These are phyloP conservation scores for Taenioides sp. DNA, from an alignment of 2,797 vertebrate genomes.

Conservation along the genomic window DNA sequence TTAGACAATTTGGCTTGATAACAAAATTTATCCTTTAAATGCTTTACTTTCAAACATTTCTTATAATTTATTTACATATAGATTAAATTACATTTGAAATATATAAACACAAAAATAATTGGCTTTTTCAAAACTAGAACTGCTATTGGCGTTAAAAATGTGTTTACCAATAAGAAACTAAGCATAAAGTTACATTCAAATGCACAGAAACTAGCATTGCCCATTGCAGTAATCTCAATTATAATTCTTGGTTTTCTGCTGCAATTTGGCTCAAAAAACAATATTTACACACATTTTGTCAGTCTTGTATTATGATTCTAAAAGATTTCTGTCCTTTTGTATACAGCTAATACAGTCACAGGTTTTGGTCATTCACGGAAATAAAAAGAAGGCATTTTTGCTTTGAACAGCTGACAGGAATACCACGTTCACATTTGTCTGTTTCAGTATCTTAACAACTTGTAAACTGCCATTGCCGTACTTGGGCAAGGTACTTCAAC, in stretches of 20 bases:
- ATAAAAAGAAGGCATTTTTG: slow-evolving; percentile 1
- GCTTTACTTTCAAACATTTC: not conserved
- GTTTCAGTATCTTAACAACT: too few relatives aligned
- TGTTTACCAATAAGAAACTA: not conserved
- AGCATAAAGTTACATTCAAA: not conserved
- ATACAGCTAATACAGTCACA: not conserved
- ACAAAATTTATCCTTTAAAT: not conserved
- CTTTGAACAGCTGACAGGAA: not conserved
- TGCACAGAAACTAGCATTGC: not conserved
- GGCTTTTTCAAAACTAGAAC: not conserved
- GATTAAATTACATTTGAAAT: not conserved
- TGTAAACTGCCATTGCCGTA: too few relatives aligned
- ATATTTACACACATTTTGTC: not conserved
- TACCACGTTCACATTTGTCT: not conserved
- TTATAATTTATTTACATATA: too few relatives aligned
- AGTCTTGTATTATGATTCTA: not conserved
- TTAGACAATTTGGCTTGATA: not conserved
- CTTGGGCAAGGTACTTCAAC: too few relatives aligned
- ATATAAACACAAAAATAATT: not conserved
- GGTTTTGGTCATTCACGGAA: not conserved
- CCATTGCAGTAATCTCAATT: not conserved
- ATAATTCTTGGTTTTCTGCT: not conserved
- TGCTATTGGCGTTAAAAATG: not conserved
- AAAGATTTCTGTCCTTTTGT: not conserved
- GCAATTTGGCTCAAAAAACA: slow-evolving; percentile 11